These are phyloP conservation scores for Protonemura montana DNA, from an alignment of 2,888 invertebrate genomes.

Conservation along the genomic window DNA sequence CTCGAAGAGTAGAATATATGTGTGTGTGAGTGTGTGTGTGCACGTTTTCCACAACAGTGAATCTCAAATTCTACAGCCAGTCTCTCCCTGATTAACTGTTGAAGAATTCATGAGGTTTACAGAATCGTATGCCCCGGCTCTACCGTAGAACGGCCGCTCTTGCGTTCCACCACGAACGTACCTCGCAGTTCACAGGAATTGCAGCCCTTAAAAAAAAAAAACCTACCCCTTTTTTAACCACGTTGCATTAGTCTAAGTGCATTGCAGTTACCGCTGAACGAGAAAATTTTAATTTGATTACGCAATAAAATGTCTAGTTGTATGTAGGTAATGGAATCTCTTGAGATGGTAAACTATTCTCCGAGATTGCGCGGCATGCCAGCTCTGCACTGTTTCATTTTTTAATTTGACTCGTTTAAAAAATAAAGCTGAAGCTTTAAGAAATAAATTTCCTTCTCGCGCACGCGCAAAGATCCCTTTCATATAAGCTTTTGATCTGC, in stretches of 20 bases:
- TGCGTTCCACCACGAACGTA: neutral
- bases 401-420: neutral
- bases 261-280: slow-evolving; percentile 3
- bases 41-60: slow-evolving; percentile 46
- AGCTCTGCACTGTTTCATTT: neutral
- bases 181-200: neutral
- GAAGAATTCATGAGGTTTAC: slow-evolving; percentile 61
- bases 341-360: neutral
- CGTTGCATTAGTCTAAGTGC: slow-evolving; percentile 9
- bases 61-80: slow-evolving; percentile 42
- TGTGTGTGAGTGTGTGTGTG: slow-evolving; percentile 2
- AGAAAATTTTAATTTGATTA: slow-evolving; percentile 2
- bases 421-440: neutral
- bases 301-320: neutral
- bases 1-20: too few species aligned
- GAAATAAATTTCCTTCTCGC: neutral
- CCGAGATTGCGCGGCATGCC: neutral
- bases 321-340: neutral
- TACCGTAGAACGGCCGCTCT: neutral
- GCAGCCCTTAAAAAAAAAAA: neutral
- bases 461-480: neutral
- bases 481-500: neutral
- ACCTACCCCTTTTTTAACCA: neutral
- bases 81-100: slow-evolving; percentile 58
- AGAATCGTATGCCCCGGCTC: slow-evolving; percentile 32